phyloP scores from a whole-genome alignment of 2,888 invertebrate species.

The Disparrhopalites patrizii region DNA sequence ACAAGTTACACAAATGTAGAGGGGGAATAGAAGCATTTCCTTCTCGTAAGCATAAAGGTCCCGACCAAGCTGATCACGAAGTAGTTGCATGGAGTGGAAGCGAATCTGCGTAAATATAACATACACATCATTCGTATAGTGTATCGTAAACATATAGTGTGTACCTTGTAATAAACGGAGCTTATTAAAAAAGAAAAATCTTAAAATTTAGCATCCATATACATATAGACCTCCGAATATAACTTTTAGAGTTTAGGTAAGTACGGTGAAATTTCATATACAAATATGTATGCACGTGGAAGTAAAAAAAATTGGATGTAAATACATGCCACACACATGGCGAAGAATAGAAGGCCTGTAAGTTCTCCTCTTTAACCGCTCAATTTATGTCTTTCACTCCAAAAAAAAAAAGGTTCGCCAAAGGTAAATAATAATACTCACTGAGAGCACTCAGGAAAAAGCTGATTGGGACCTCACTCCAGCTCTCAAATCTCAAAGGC shows the following conservation, averaged over 20 bases:
- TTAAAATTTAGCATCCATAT: neutral
- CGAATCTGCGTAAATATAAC: constrained; percentile 58
- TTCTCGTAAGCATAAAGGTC: constrained; percentile 63
- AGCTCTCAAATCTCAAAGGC: no score
- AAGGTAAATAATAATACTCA: no score
- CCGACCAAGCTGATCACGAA: constrained; percentile 60
- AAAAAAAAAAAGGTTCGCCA: no score
- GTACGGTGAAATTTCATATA: neutral
- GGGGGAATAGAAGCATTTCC: constrained; percentile 65
- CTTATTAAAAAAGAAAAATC: neutral
- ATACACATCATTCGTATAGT: no score
- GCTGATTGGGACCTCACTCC: no score
- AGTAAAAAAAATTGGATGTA: no score
- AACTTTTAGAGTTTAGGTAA: neutral
- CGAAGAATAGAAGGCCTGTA: no score
- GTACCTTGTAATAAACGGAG: neutral
- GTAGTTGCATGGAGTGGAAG: constrained; percentile 60
- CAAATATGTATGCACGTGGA: neutral
- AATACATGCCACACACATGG: no score
- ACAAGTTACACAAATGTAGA: constrained; percentile 46
- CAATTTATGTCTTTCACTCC: no score
- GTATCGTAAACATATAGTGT: no score
- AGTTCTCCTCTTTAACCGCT: no score
- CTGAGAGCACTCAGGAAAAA: no score
- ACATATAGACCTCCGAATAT: neutral